Conservation (phyloP, 2,797 vertebrate species). For the Sebastes diploproa region DNA sequence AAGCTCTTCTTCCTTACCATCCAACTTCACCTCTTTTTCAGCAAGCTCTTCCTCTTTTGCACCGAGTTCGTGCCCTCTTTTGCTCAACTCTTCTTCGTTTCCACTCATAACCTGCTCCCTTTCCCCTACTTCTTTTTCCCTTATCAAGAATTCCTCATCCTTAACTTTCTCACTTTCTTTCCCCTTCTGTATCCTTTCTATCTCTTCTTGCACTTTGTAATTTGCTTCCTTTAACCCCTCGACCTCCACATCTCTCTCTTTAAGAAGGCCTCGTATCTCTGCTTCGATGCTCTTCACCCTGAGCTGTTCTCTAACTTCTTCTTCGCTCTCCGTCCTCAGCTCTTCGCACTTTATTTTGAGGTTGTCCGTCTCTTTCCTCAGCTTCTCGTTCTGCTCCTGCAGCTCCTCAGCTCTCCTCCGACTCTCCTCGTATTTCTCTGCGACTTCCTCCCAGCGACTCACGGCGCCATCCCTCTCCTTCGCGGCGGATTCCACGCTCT, state of each 20-base stretch:
- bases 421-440: conserved; percentile 30
- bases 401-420: conserved; percentile 39
- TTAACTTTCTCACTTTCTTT: conserved; percentile 12
- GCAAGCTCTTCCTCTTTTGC: conserved; percentile 40
- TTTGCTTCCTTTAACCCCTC: conserved; percentile 35
- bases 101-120: conserved; percentile 26
- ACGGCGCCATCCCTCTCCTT: conserved; percentile 42
- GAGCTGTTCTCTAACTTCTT: conserved; percentile 30
- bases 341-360: background rate
- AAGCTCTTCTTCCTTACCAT: conserved; percentile 48
- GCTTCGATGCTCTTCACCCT: conserved; percentile 25
- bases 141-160: conserved; percentile 12
- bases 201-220: conserved; percentile 25
- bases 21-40: conserved; percentile 30
- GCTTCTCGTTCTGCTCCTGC: no score
- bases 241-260: conserved; percentile 46
- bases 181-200: conserved; percentile 22
- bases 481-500: background rate
- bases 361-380: no score
- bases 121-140: conserved; percentile 16
- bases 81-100: conserved; percentile 25
- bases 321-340: conserved; percentile 33
- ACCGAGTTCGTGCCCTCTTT: background rate
- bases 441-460: conserved; percentile 22
- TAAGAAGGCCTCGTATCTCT: conserved; percentile 18